These are phyloP conservation scores for Zaprionus africanus DNA, from an alignment of 1,140 invertebrate species.

Conservation along the genomic window DNA sequence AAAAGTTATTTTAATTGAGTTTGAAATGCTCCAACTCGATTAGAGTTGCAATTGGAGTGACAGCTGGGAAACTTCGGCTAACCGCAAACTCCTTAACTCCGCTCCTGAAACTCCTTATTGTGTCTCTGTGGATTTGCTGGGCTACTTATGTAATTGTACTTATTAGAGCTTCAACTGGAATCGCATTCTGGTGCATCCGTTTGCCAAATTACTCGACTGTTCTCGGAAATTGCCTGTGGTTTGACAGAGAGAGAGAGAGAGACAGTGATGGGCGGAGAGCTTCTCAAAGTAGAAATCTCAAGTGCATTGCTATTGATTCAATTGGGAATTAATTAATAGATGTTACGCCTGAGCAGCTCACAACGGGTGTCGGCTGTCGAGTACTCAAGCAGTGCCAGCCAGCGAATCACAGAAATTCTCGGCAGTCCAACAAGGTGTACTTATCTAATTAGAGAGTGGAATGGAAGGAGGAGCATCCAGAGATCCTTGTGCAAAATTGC, in stretches of 20 bases:
- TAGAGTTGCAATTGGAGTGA: not conserved
- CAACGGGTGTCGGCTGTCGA: not conserved
- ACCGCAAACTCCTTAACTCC: not conserved
- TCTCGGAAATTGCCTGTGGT: constrained; percentile 3
- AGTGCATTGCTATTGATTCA: constrained; percentile 54
- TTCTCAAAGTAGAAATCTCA: constrained; percentile 11
- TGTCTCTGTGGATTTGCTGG: not conserved
- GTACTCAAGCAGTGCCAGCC: not conserved
- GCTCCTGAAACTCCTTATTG: not conserved
- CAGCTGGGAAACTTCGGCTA: not conserved
- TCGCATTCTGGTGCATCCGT: not conserved
- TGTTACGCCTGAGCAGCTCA: constrained; percentile 1
- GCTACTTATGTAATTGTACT: constrained; percentile 11
- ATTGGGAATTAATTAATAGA: constrained; percentile 52
- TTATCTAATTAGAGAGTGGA: constrained; percentile 3
- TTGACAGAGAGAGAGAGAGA: not conserved
- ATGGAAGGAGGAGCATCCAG: not conserved
- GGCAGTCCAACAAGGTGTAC: not conserved
- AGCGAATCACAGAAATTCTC: not conserved
- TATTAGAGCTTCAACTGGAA: constrained; percentile 10
- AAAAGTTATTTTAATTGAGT: not conserved
- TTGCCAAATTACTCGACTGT: constrained; percentile 3
- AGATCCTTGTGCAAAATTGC: not conserved
- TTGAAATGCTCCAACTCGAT: not conserved
- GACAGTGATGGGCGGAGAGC: not conserved